A percentile compares a stretch with the other conserved stretches of the same genome.
phyloP scores from a whole-genome alignment of 1,140 invertebrate genomes.

The Listronotus bonariensis region DNA sequence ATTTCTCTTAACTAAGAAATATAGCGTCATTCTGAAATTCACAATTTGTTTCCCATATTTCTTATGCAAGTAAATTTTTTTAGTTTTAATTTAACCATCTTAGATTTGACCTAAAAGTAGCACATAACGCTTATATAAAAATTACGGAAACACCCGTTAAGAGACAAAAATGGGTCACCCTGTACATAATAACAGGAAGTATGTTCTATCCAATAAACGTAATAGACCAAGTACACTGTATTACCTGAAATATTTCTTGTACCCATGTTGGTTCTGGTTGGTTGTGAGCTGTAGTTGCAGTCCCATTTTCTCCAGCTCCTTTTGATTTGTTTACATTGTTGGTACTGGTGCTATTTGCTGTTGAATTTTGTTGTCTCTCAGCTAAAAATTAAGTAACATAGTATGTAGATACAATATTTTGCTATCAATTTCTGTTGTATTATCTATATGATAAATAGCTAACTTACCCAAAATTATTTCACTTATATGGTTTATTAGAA shows the following conservation, averaged over 20 bases:
- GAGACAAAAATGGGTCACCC: too few species aligned
- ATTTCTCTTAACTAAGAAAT: too few species aligned
- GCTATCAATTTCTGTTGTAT: neutral
- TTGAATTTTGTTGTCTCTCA: slow-evolving; percentile 53
- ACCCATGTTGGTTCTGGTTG: slow-evolving; percentile 96
- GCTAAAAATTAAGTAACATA: slow-evolving; percentile 31
- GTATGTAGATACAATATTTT: neutral
- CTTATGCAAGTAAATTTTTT: too few species aligned
- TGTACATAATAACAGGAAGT: slow-evolving; percentile 4
- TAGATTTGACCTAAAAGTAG: too few species aligned
- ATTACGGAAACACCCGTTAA: too few species aligned
- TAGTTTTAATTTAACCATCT: too few species aligned
- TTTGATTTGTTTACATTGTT: slow-evolving; percentile 51
- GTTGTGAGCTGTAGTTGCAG: slow-evolving; percentile 47
- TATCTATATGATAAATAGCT: neutral
- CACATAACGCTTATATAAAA: too few species aligned
- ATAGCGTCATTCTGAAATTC: too few species aligned
- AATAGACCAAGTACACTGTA: neutral
- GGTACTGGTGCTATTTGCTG: slow-evolving; percentile 48
- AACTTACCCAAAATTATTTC: slow-evolving; percentile 86
- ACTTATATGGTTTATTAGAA: slow-evolving; percentile 96
- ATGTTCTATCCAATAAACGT: neutral
- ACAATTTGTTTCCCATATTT: too few species aligned
- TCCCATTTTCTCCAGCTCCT: slow-evolving; percentile 61
- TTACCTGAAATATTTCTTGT: slow-evolving; percentile 95